Evolutionary conservation across 37 sponge, comb jelly and placozoan species (phyloP).

Genomic region (Spongilla lacustris): DNA sequence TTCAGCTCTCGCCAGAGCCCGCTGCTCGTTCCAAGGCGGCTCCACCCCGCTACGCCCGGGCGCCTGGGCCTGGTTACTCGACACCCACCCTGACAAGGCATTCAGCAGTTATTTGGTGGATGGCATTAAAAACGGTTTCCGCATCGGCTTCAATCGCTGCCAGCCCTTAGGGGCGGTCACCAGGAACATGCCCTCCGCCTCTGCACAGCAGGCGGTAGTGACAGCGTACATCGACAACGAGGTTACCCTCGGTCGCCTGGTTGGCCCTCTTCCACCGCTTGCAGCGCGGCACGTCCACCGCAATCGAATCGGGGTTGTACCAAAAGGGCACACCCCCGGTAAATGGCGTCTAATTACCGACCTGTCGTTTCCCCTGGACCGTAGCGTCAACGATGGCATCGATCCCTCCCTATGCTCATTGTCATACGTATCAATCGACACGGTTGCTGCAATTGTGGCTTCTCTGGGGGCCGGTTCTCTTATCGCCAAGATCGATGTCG

Average conservation of each 20-base stretch:
- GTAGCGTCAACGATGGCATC: too few relatives aligned
- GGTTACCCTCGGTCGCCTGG: neutral
- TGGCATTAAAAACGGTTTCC: conserved; percentile 17
- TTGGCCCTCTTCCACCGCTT: conserved; percentile 4
- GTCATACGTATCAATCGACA: conserved; percentile 5
- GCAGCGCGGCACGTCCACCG: neutral
- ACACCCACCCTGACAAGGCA: neutral
- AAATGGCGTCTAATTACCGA: too few relatives aligned
- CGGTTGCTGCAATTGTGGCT: neutral
- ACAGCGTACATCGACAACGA: too few relatives aligned
- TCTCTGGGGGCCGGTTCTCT: neutral
- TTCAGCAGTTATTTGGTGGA: neutral
- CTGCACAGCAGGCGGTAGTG: conserved; percentile 10
- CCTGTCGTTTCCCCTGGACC: too few relatives aligned
- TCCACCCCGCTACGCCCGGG: conserved; percentile 13
- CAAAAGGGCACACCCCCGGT: conserved; percentile 10
- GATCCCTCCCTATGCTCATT: conserved; percentile 19
- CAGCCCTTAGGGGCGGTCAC: too few relatives aligned
- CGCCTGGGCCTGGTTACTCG: neutral
- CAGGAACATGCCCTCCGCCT: conserved; percentile 10
- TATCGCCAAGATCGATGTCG: conserved; percentile 8
- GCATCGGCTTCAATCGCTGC: too few relatives aligned
- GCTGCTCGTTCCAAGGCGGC: too few relatives aligned
- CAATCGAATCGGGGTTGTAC: conserved; percentile 27
- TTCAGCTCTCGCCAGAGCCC: too few relatives aligned